Conservation (phyloP, 2,113 vertebrate species). For the Taurulus bubalis region DNA sequence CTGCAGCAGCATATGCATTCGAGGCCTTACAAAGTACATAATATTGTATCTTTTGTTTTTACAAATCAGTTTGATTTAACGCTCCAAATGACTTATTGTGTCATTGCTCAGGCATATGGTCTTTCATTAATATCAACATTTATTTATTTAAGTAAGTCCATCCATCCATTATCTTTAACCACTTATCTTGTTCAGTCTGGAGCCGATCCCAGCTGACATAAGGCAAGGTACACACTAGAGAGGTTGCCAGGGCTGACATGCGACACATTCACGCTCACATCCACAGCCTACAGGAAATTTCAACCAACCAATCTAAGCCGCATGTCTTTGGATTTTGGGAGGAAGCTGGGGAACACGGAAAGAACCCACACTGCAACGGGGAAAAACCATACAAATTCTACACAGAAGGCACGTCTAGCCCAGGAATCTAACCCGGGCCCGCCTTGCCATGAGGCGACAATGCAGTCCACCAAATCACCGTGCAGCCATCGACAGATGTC, state of each 20-base stretch:
- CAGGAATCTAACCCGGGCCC: no score
- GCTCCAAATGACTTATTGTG: slow-evolving; percentile 18
- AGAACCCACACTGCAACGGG: no score
- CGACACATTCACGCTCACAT: neutral
- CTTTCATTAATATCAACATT: slow-evolving; percentile 41
- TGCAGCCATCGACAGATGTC: neutral
- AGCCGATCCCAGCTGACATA: no score
- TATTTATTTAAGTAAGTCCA: slow-evolving; percentile 40
- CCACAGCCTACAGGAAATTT: neutral
- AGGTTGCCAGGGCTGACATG: neutral
- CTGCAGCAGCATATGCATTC: slow-evolving; percentile 17
- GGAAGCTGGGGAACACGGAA: neutral
- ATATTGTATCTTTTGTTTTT: neutral
- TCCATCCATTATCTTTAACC: no score
- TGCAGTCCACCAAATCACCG: no score
- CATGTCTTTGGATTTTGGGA: neutral
- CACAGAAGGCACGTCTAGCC: neutral
- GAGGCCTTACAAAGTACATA: neutral
- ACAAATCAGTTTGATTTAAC: slow-evolving; percentile 15
- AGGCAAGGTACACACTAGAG: no score
- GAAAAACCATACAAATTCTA: no score
- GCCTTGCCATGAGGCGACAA: neutral
- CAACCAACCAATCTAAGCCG: neutral
- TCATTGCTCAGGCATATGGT: slow-evolving; percentile 27
- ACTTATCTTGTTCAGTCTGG: no score